phyloP scores from a whole-genome alignment of 2,888 invertebrate species.

The Steinernema scapterisci region DNA sequence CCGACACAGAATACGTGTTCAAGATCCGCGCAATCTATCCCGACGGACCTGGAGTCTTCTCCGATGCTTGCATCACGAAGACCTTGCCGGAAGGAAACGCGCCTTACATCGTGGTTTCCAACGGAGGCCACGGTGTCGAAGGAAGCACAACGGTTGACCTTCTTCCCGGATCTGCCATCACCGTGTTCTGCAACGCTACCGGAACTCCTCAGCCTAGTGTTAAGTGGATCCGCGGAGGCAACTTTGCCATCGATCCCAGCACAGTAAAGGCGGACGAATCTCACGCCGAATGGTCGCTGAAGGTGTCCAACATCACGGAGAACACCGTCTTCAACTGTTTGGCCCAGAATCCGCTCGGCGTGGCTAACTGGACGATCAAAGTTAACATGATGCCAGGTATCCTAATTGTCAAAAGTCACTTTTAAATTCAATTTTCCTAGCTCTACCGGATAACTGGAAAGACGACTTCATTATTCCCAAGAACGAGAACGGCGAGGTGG shows the following conservation, averaged over 20 bases:
- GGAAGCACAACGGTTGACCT: conserved; percentile 60
- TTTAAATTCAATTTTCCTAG: conserved; percentile 40
- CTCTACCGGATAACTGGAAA: conserved; percentile 56
- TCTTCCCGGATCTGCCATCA: conserved; percentile 64
- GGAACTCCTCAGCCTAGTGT: conserved; percentile 63
- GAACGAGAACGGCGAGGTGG: conserved; percentile 55
- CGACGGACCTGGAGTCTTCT: conserved; percentile 66
- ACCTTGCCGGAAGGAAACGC: conserved; percentile 66
- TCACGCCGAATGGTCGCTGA: conserved; percentile 59
- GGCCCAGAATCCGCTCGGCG: conserved; percentile 64
- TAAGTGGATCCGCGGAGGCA: conserved; percentile 65
- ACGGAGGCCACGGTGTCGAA: conserved; percentile 61
- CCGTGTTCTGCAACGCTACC: conserved; percentile 64
- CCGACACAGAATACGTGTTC: conserved; percentile 66
- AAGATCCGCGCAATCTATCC: conserved; percentile 65
- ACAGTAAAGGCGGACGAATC: conserved; percentile 56
- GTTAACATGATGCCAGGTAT: conserved; percentile 45
- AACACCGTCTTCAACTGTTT: conserved; percentile 65
- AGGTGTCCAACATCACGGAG: conserved; percentile 64
- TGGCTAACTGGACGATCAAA: conserved; percentile 66
- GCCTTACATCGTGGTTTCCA: conserved; percentile 63
- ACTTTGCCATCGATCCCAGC: conserved; percentile 64
- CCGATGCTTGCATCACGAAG: conserved; percentile 67
- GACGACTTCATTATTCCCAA: conserved; percentile 60
- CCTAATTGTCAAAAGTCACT: not conserved